Evolutionary conservation across 2,113 vertebrate genomes (phyloP), one percentile per base, ranked within the genome.

Genomic region (Hippocampus abdominalis): DNA sequence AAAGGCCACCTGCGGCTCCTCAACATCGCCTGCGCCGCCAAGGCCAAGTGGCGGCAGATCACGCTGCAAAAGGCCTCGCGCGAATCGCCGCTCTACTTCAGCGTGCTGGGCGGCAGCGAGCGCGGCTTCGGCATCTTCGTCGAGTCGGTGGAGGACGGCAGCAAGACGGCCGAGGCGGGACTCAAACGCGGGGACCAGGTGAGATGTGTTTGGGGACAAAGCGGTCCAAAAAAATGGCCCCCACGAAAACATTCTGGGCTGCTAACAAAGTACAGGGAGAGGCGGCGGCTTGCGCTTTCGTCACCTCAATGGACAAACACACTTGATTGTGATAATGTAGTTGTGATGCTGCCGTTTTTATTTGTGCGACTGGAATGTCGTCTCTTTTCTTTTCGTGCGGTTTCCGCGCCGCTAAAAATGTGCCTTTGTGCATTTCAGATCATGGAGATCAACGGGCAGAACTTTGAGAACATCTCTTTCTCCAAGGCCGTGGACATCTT

Each of bases 361-460:
- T 32, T 32, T 32, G 29, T 29, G 29, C 29, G 29, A 29, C 3
- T 29, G 32, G 32, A 36, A 36, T 49, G 0, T 49, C 1, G 15
- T 18, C 4, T 5, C 51, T 56, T 64, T 21, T 20, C 7, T 64
- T 21, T 8, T 3, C 4, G 44, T 4, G 44, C 13, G 15, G 66
- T 59, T 66, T 0, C 16, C 72, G 20, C 6, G 49, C 2, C 8
- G 20, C 49, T 51, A 51, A 12, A 54, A 54, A 44, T 53, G 51
- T n/a, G 51, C 42, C 32, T 36, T 36, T 36, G 32, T 36, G 60
- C 69, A 1, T 86, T 86, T 74, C 88, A 99, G 97, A 94, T 99
- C 91, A 95, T 99, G 95, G 97, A 99, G 92, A 94, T 99, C 60
- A 99, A 98, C 29, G 96, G 96, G 20, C 96, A 98, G 87, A 99